Base-by-base conservation (phyloP, 2,797 vertebrate species). In the Chaetophractus vellerosus region DNA sequence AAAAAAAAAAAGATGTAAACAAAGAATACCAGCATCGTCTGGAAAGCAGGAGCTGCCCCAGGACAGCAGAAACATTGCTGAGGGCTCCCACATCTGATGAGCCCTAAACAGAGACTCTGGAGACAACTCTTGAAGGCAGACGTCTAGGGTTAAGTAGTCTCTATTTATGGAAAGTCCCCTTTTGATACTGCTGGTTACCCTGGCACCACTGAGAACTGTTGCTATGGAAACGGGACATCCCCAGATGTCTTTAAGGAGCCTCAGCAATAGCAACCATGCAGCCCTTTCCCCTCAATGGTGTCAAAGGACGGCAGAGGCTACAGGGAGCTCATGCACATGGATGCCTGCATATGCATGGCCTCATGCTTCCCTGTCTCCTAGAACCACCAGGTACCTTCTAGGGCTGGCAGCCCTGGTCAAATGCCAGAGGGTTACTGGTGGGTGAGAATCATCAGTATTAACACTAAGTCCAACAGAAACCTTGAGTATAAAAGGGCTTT, bases 401-500 rank as follows among this genome's bases (percentile, higher is more conserved):
- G 59, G 69, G 64, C 57, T 57, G 52, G 55, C 41, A 68, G 33
- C 59, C n/a, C 41, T 18, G 11, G 74, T 66, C 74, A 90, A 66
- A 85, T 18, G 68, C 59, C 84, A 81, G 41, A 68, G 1, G 36
- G 64, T 48, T 31, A 61, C 57, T 68, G 55, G 57, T 41, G 84
- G 61, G 78, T 63, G 16, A 90, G 55, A 83, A 72, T 36, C 36
- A n/a, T 3, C 57, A 10, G n/a, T 55, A 23, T 69, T 85, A 88
- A 85, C 59, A 80, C 26, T n/a, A 86, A 85, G 36, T 95, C 90
- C 66, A 86, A 59, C 48, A 81, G 90, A 95, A 96, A 48, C 45
- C 74, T 26, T 68, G 64, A 74, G 38, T 24, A 96, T 28, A 92
- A 92, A 92, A 61, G 36, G 41, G 57, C 45, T 97, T 97, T 92